Base-by-base conservation (phyloP, 2,888 invertebrate genomes). In the Schrankia costaestrigalis region DNA sequence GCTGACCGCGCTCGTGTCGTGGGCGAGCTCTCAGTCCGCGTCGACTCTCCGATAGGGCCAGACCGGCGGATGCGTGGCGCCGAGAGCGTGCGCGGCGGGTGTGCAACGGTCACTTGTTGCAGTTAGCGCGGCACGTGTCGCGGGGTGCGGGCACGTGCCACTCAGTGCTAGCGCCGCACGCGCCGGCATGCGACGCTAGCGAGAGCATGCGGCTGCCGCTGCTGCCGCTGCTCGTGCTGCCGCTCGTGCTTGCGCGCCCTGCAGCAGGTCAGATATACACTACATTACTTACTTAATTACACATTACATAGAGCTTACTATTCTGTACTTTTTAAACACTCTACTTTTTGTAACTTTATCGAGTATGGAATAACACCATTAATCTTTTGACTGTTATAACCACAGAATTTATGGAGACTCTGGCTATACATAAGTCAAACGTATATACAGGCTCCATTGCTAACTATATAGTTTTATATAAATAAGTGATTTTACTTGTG, bases 141-240 rank as follows among this genome's bases (percentile, higher is more conserved):
- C 66, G 71, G 66, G 67, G 62, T 7, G 9, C 8, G 8, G 8
- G 72, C 74, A 63, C 70, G 76, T 76, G 77, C 79, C 79, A 77
- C 66, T 75, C 82, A 82, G 84, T 78, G 65, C n/a, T n/a, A 61
- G 68, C 73, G 66, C 66, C 71, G 71, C 74, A 64, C 70, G 77
- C 78, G 77, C 80, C 79, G 77, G 66, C 76, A 84, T 84, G 85
- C 78, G 65, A 65, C 78, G 74, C 68, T 79, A 81, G 75, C 69
- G 63, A 63, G 77, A 79, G 81, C 81, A 85, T 86, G 86, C 86
- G 82, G 79, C 78, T 82, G 78, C 81, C 78, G 62, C 66, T 84
- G 74, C 80, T 84, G 81, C 83, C 84, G 78, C 78, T 85, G 69
- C 76, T 84, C 66, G 76, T 82, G 76, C 78, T 84, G 80, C 80